A percentile compares a stretch with the other conserved stretches of the same genome.
Evolutionary conservation across 2,113 vertebrate genomes (phyloP).

Genomic region (Oreochromis niloticus): DNA sequence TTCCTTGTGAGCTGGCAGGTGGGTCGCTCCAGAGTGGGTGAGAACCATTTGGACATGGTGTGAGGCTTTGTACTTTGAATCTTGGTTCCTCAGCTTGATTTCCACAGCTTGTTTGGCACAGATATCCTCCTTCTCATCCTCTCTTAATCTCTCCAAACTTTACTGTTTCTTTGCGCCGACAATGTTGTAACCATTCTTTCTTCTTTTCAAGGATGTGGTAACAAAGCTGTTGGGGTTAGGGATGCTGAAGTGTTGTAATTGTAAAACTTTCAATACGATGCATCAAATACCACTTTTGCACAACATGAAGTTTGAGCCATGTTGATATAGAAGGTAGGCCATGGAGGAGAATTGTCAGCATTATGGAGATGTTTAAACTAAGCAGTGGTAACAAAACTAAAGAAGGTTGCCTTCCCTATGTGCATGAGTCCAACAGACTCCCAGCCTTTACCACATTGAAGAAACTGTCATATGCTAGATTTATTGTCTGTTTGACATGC

Average conservation of each 20-base stretch:
- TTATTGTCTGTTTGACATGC: background rate
- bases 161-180: background rate
- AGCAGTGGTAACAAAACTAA: background rate
- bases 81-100: slow-evolving; percentile 32
- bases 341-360: background rate
- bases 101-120: slow-evolving; percentile 29
- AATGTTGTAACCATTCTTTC: background rate
- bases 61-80: slow-evolving; percentile 42
- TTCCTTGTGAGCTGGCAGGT: slow-evolving; percentile 28
- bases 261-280: background rate
- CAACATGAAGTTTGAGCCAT: background rate
- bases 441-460: background rate
- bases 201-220: background rate
- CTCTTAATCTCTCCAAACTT: background rate
- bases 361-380: background rate
- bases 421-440: background rate
- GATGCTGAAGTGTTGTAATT: background rate
- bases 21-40: slow-evolving; percentile 1
- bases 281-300: background rate
- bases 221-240: background rate
- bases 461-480: background rate
- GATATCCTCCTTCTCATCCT: slow-evolving; percentile 13
- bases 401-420: background rate
- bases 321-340: background rate
- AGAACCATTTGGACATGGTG: slow-evolving; percentile 42